phyloP scores from a whole-genome alignment of 2,888 invertebrate species.

The Pollenia griseotomentosa region DNA sequence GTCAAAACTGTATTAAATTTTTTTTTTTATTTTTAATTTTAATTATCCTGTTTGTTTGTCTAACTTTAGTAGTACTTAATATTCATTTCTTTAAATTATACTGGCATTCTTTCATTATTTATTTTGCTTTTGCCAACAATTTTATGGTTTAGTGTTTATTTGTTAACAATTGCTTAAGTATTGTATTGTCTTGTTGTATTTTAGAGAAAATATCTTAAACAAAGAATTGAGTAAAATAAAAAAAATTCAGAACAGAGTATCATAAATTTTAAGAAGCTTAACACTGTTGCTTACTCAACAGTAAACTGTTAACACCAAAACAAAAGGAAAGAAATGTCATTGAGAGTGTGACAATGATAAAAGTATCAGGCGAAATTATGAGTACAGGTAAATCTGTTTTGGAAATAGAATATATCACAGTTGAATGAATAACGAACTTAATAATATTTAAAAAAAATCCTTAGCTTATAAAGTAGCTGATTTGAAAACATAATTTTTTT shows the following conservation, averaged over 20 bases:
- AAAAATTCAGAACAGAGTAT: slow-evolving; percentile 36
- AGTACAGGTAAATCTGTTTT: neutral
- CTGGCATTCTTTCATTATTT: slow-evolving; percentile 8
- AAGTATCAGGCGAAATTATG: slow-evolving; percentile 15
- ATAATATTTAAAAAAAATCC: too few relatives aligned
- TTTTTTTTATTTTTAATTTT: neutral
- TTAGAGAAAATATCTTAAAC: slow-evolving; percentile 3
- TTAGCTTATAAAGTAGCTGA: too few relatives aligned
- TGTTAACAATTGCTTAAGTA: slow-evolving; percentile 63
- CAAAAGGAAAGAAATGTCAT: slow-evolving; percentile 64
- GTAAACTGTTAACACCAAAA: slow-evolving; percentile 71
- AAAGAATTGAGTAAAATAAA: neutral
- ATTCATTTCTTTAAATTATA: neutral
- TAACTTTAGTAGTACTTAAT: neutral
- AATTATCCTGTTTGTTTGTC: neutral
- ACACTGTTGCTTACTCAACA: slow-evolving; percentile 74
- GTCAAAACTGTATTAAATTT: neutral
- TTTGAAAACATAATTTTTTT: too few relatives aligned
- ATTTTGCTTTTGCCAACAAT: slow-evolving; percentile 21
- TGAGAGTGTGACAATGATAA: slow-evolving; percentile 20
- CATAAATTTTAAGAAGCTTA: slow-evolving; percentile 75
- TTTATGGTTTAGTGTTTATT: slow-evolving; percentile 58
- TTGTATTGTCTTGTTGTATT: slow-evolving; percentile 34
- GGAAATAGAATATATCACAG: neutral
- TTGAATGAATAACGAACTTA: too few relatives aligned